phyloP scores from a whole-genome alignment of 2,888 invertebrate species.

The Ichneumoninae sp. region DNA sequence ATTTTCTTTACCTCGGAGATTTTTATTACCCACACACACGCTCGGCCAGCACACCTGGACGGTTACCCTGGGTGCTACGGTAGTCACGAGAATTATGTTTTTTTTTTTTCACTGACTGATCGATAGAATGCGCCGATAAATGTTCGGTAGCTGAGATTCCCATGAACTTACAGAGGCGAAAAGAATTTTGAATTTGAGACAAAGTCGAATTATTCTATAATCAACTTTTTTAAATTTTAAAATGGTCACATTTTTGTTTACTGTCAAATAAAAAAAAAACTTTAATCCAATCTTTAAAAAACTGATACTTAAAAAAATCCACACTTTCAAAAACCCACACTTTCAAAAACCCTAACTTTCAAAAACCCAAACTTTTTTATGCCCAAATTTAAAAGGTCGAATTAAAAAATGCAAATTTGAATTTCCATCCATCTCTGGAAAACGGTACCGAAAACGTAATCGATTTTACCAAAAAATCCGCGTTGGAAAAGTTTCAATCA shows the following conservation, averaged over 20 bases:
- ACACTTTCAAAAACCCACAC: too few relatives aligned
- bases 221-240: too few relatives aligned
- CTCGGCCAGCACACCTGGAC: constrained; percentile 6
- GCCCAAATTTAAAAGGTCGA: background rate
- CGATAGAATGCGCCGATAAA: constrained; percentile 5
- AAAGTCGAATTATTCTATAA: too few relatives aligned
- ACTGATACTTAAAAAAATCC: too few relatives aligned
- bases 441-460: constrained; percentile 2
- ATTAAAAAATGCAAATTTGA: too few relatives aligned
- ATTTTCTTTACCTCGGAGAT: constrained; percentile 41
- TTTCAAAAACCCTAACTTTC: background rate
- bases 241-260: too few relatives aligned
- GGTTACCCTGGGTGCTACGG: constrained; percentile 7
- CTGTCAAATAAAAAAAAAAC: too few relatives aligned
- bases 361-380: background rate
- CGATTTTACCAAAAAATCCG: background rate
- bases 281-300: too few relatives aligned
- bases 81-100: background rate
- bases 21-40: constrained; percentile 10
- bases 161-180: background rate
- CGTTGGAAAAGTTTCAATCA: constrained; percentile 37
- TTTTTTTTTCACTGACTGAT: constrained; percentile 3
- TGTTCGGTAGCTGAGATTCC: constrained; percentile 16
- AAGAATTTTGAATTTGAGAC: background rate
- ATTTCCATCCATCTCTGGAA: background rate